Conservation (phyloP, 2,113 vertebrate genomes). For the Gobio gobio region DNA sequence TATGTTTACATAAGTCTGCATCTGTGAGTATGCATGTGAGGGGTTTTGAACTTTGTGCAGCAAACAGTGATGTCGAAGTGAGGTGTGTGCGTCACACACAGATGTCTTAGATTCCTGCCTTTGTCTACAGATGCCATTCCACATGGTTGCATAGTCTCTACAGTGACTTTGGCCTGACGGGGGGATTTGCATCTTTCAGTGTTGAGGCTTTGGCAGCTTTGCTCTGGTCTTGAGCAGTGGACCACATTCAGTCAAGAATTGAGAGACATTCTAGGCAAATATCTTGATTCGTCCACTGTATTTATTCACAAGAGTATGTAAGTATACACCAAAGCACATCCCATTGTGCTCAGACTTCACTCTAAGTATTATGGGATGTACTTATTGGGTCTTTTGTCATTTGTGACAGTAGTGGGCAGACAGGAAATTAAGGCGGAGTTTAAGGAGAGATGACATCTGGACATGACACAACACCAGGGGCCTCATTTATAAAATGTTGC, state of each 20-base stretch:
- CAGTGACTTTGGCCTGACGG: constrained; percentile 16
- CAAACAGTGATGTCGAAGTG: constrained; percentile 22
- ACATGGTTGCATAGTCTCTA: constrained; percentile 67
- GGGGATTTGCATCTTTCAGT: neutral
- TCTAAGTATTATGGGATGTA: neutral
- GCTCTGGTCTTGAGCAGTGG: neutral
- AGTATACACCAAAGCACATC: neutral
- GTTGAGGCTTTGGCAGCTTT: neutral
- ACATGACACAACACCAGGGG: neutral
- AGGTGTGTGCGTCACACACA: constrained; percentile 55
- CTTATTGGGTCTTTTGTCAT: neutral
- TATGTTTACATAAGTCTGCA: constrained; percentile 39
- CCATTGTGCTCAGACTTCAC: neutral
- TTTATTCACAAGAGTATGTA: neutral
- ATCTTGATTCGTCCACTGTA: neutral
- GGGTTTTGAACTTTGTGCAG: constrained; percentile 37
- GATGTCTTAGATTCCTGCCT: constrained; percentile 74
- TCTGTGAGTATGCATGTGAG: constrained; percentile 36
- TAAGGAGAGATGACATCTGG: neutral
- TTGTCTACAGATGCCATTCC: constrained; percentile 80
- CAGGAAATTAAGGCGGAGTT: neutral
- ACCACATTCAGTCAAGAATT: neutral
- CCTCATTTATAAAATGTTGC: too few species aligned
- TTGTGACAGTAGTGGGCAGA: neutral
- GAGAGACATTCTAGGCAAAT: neutral